These are phyloP conservation scores for Eilema griseolum DNA, from an alignment of 2,888 invertebrate genomes.

Conservation along the genomic window DNA sequence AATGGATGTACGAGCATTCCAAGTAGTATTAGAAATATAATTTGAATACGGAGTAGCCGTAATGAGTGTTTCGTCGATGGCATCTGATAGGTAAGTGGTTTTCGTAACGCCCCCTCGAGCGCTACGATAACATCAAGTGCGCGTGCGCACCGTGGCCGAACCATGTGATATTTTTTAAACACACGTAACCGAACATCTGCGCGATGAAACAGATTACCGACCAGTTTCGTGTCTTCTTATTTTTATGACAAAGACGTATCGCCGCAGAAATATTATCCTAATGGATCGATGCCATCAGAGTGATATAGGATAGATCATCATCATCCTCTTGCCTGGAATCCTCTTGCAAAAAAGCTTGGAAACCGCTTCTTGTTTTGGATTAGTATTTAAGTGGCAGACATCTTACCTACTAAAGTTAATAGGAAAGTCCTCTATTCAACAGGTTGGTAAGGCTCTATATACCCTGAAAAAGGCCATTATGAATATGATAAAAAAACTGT, in stretches of 20 bases:
- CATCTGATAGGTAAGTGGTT: constrained; percentile 84
- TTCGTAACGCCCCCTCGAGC: constrained; percentile 83
- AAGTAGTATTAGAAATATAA: constrained; percentile 53
- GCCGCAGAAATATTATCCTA: constrained; percentile 61
- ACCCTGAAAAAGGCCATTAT: too few species aligned
- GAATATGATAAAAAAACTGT: too few species aligned
- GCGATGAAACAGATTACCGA: constrained; percentile 64
- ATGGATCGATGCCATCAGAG: constrained; percentile 68
- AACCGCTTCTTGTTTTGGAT: too few species aligned
- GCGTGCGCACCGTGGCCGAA: constrained; percentile 68
- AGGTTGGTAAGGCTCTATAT: too few species aligned
- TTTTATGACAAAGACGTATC: constrained; percentile 60
- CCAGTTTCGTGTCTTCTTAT: constrained; percentile 68
- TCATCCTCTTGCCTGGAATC: too few species aligned
- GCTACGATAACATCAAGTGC: constrained; percentile 74
- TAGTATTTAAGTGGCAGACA: too few species aligned
- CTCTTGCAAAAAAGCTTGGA: neutral
- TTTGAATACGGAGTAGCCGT: constrained; percentile 77
- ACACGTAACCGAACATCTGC: constrained; percentile 72
- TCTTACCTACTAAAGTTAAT: too few species aligned
- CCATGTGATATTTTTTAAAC: constrained; percentile 69
- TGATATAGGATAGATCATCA: constrained; percentile 53
- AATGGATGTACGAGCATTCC: constrained; percentile 37
- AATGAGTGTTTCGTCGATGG: constrained; percentile 77
- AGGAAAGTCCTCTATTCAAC: too few species aligned